Evolutionary conservation across 2,113 vertebrate genomes (phyloP).

Genomic region (Mobula birostris): DNA sequence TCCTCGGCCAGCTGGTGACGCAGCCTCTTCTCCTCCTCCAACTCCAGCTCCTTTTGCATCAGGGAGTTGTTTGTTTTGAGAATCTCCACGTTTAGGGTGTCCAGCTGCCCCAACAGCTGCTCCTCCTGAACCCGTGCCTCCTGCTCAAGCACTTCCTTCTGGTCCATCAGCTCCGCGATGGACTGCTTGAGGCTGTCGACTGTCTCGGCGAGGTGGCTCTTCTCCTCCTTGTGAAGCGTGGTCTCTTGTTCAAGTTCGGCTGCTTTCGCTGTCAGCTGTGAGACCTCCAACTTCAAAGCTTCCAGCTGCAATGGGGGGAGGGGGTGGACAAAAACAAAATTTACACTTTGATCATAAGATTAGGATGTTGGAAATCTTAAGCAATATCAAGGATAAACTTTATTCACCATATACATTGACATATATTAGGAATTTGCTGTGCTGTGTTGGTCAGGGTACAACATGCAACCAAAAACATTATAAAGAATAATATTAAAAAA

Average conservation of each 20-base stretch:
- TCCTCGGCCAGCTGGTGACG: constrained; percentile 44
- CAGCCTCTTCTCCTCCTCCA: constrained; percentile 47
- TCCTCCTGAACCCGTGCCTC: constrained; percentile 48
- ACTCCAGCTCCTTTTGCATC: constrained; percentile 54
- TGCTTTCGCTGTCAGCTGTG: constrained; percentile 47
- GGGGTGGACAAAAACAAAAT: too few species aligned
- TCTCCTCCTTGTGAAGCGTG: constrained; percentile 54
- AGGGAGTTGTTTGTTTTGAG: constrained; percentile 50
- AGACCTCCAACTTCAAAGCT: constrained; percentile 62
- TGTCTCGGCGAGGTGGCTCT: constrained; percentile 51
- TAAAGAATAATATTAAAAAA: too few species aligned
- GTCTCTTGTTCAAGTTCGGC: constrained; percentile 47
- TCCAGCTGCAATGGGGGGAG: constrained; percentile 54
- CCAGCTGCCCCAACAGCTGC: constrained; percentile 50
- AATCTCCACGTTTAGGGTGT: constrained; percentile 55
- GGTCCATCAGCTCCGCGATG: constrained; percentile 48
- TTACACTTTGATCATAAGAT: too few species aligned
- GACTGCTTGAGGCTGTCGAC: constrained; percentile 57
- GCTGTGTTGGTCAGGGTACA: too few species aligned
- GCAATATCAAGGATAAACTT: too few species aligned
- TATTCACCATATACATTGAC: too few species aligned
- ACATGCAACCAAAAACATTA: too few species aligned
- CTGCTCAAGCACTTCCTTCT: constrained; percentile 57
- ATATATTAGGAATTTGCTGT: too few species aligned
- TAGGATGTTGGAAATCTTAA: too few species aligned